Evolutionary conservation across 2,113 vertebrate genomes (phyloP), one percentile per base, ranked within the genome.

Genomic region (Athene cunicularia): DNA sequence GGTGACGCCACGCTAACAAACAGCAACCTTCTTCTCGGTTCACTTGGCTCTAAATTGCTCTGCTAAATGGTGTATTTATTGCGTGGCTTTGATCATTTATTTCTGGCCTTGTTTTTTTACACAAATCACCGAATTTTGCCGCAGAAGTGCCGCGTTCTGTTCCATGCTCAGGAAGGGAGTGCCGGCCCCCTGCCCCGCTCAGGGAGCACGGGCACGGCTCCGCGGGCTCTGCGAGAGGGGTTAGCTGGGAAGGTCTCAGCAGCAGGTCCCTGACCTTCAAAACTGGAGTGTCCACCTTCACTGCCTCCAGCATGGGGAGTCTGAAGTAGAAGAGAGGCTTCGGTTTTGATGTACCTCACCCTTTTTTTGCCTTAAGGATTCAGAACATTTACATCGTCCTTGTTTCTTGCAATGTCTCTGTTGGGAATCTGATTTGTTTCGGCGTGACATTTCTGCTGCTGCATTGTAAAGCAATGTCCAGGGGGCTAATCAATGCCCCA

Each of bases 371-470:
- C 58, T 32, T 32, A 39, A n/a, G 39, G 60, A 33, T 72, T 53
- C 49, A 30, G 39, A 72, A 39, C 24, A 5, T 23, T 55, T 24
- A 19, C 66, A n/a, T 47, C 14, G 3, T 39, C 49, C 30, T 53
- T 53, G 41, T 41, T 27, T 64, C 41, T 43, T 64, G 18, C 18
- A 12, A 49, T 6, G 23, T 30, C 39, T 80, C 22, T 49, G 1
- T 23, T 66, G 43, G 83, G 23, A n/a, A 58, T 37, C 14, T 32
- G 16, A 32, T 53, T 47, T 7, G 27, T 32, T 66, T 28, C 18
- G 9, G n/a, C 8, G 0, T 23, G 8, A 12, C 10, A 0, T 52
- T 62, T 21, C 39, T 27, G 45, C 19, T 43, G 63, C 45, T 20
- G 26, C 45, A 2, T 23, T 23, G 60, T 12, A 28, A 27, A 66